Evolutionary conservation across 2,888 invertebrate species (phyloP), one percentile per base, ranked within the genome.

Genomic region (Nebria brevicollis): DNA sequence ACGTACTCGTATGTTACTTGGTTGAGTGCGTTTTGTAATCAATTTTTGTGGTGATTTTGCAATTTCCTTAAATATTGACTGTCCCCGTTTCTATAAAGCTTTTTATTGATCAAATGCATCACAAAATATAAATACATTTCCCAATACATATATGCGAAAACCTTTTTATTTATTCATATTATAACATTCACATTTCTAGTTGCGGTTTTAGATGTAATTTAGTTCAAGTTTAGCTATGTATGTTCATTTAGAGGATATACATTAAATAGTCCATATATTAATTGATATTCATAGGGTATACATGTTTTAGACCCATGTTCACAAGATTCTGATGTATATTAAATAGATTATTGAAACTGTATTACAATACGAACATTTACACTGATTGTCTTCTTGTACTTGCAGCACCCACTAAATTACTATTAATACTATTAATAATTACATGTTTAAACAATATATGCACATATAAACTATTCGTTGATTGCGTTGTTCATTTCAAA

Each of bases 21-120:
- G 54, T 54, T 13, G 11, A 54, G 11, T 54, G 54, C 11, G 54
- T 54, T 20, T 70, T 20, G 70, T 70, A 70, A 70, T 70, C 70
- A 70, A 70, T 70, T 70, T 70, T 70, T 70, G 70, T 70, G 70
- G 70, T 34, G 70, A 70, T 70, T 70, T 70, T 70, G 70, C 70
- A 70, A 70, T 70, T 70, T 70, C 70, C 70, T 70, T 70, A 70
- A 70, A 70, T 70, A 70, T 70, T 70, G 70, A 70, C 70, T 70
- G 70, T 70, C 70, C 25, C 54, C 54, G 13, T 54, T 54, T 54
- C 13, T 34, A 34, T 5, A 34, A 34, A 34, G 34, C 4, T 34
- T 34, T 34, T 34, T 34, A 34, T 4, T 34, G 34, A 5, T 34
- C 34, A 34, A 34, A 34, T 34, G 34, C 2, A 34, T 34, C 34